Conservation (phyloP, 2,113 vertebrate genomes). For the Macroglossus sobrinus region DNA sequence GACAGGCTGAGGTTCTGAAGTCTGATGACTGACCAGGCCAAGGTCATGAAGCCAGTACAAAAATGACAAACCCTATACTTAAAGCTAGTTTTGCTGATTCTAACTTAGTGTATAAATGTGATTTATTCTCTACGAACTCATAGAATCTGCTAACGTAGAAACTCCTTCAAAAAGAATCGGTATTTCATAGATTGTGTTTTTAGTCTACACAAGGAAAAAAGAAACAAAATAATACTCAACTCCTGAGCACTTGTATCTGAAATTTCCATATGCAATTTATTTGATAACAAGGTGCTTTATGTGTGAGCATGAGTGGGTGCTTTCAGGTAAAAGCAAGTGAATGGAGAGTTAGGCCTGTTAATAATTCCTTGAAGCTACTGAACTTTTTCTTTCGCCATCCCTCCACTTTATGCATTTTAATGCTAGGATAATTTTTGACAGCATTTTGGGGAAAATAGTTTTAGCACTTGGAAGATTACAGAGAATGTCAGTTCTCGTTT, state of each 20-base stretch:
- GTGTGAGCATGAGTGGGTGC: neutral
- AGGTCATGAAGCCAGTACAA: neutral
- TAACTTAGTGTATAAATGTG: neutral
- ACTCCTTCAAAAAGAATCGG: neutral
- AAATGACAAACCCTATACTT: neutral
- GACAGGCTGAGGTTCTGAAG: neutral
- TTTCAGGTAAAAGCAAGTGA: neutral
- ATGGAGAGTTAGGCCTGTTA: neutral
- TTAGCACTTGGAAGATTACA: slow-evolving; percentile 37
- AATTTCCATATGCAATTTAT: neutral
- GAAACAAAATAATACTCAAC: neutral
- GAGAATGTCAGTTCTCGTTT: slow-evolving; percentile 25
- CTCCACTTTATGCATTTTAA: slow-evolving; percentile 26
- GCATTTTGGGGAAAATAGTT: slow-evolving; percentile 14
- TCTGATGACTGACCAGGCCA: neutral
- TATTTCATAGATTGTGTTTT: neutral
- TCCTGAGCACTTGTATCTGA: neutral
- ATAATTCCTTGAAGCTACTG: neutral
- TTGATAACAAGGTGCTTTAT: neutral
- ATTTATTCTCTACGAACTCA: neutral
- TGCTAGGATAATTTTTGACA: slow-evolving; percentile 14
- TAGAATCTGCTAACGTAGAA: neutral
- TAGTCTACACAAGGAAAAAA: neutral
- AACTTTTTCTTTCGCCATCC: neutral
- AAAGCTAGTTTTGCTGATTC: neutral